Base-by-base conservation (phyloP, 2,888 invertebrate genomes). In the Plebejus melissa region DNA sequence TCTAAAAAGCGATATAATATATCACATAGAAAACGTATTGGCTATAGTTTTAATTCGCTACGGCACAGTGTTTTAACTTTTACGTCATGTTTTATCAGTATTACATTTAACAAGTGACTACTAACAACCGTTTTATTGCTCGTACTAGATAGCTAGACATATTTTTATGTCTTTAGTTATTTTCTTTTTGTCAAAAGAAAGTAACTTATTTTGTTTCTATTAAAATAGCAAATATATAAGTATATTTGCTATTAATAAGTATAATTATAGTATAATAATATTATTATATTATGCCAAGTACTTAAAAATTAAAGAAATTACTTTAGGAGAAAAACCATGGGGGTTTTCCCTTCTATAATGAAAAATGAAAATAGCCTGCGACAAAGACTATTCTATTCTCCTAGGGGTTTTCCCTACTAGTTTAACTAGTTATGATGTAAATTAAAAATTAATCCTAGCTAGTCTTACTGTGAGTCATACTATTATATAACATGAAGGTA, bases 31-130 rank as follows among this genome's bases (percentile, higher is more conserved):
- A 41, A 41, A 41, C 9, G 41, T 9, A 41, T 46, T 46, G 46
- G 9, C 6, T 46, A 46, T 1, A 2, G 46, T 0, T 46, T 9
- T 46, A 32, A 65, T 65, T 65, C 22, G 11, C 13, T 65, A 36
- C 28, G 60, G 28, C 32, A 13, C 13, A 4, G 13, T 7, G 58
- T 58, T 58, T 58, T 22, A 16, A 54, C 54, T 16, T 32, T 65
- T 65, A 65, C 65, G 65, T 65, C 65, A 36, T 36, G 13, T 65
- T 65, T 65, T 65, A 65, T 65, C 32, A 65, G 65, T 65, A 32
- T 22, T 11, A 32, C 46, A 11, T 11, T 46, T 2, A 46, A 46
- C 9, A 46, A 9, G 9, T 46, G 46, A 9, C 46, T 9, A 46
- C 46, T 11, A 46, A 46, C 13, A 5, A 32, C 22, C 1, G 4